A percentile compares a stretch with the other conserved stretches of the same genome.
Evolutionary conservation across 2,888 invertebrate species (phyloP).

Genomic region (Chrysolina oricalcia): DNA sequence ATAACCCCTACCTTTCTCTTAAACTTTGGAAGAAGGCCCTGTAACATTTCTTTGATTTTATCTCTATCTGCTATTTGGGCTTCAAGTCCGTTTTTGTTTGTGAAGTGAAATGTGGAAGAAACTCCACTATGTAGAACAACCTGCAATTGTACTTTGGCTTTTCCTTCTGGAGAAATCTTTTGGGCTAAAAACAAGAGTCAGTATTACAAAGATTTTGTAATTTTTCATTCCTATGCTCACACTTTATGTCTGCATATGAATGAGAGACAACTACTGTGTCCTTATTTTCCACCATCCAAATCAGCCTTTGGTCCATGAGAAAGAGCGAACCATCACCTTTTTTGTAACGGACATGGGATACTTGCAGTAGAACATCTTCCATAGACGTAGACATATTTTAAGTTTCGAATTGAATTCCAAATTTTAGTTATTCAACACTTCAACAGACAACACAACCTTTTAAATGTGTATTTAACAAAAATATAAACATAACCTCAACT

Average conservation of each 20-base stretch:
- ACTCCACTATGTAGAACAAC: slow-evolving; percentile 94
- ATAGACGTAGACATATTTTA: slow-evolving; percentile 87
- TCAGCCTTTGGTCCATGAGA: slow-evolving; percentile 95
- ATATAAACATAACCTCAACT: no score
- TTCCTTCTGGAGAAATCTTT: slow-evolving; percentile 97
- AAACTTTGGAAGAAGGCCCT: slow-evolving; percentile 93
- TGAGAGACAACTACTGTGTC: slow-evolving; percentile 95
- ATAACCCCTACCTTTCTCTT: slow-evolving; percentile 84
- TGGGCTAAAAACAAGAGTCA: slow-evolving; percentile 73
- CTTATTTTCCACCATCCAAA: slow-evolving; percentile 95
- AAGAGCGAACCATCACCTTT: slow-evolving; percentile 97
- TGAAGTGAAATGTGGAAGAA: slow-evolving; percentile 98
- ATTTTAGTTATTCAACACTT: no score
- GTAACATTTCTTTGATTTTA: slow-evolving; percentile 92
- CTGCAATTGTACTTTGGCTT: slow-evolving; percentile 98
- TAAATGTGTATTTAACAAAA: no score
- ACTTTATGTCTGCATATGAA: slow-evolving; percentile 96
- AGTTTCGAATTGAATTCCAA: not conserved
- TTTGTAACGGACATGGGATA: slow-evolving; percentile 93
- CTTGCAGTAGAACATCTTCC: slow-evolving; percentile 95
- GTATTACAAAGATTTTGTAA: not conserved
- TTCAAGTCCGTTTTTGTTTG: slow-evolving; percentile 87
- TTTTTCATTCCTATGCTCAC: slow-evolving; percentile 74
- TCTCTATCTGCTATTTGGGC: slow-evolving; percentile 93
- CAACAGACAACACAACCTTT: no score